Conservation (phyloP, 2,888 invertebrate species). For the Aelia acuminata region DNA sequence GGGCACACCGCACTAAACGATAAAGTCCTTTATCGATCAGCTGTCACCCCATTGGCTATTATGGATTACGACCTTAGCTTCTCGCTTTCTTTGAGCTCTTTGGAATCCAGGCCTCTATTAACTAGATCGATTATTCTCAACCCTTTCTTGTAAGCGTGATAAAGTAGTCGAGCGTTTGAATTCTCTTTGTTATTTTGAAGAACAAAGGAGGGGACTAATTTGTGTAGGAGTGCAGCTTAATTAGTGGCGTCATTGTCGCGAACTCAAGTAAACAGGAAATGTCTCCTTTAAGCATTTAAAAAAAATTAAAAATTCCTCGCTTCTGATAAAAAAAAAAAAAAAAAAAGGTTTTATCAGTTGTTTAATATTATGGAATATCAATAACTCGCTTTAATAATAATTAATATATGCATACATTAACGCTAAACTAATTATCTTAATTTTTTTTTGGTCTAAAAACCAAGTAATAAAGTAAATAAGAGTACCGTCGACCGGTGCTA, state of each 20-base stretch:
- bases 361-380: no score
- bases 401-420: no score
- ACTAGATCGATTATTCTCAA: not conserved
- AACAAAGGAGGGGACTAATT: not conserved
- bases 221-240: not conserved
- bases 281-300: not conserved
- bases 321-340: no score
- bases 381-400: no score
- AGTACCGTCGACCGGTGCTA: no score
- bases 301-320: not conserved
- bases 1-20: not conserved
- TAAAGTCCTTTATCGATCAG: not conserved
- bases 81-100: slow-evolving; percentile 35
- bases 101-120: not conserved
- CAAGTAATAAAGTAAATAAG: no score
- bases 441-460: no score
- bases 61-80: slow-evolving; percentile 7
- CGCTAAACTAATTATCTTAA: no score
- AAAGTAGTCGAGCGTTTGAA: not conserved
- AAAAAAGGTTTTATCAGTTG: no score
- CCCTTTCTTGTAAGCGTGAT: not conserved
- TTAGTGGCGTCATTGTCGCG: not conserved
- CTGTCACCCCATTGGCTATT: slow-evolving; percentile 5
- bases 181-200: no score
- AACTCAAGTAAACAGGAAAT: not conserved